Evolutionary conservation across 2,113 vertebrate genomes (phyloP).

Genomic region (Pavo muticus): DNA sequence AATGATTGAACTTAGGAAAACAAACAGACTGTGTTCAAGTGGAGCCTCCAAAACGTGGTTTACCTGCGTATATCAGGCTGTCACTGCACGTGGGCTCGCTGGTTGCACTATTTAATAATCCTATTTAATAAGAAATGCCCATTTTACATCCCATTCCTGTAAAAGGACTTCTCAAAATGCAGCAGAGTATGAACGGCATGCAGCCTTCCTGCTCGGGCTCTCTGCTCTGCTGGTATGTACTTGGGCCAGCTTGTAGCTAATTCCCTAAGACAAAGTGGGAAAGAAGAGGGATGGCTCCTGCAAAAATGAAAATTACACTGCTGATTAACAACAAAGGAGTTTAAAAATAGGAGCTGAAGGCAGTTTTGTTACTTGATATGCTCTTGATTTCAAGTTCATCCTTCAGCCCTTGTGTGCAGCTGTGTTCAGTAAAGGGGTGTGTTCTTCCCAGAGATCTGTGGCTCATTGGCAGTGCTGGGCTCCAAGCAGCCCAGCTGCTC

Average conservation of each 20-base stretch:
- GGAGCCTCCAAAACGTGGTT: not conserved
- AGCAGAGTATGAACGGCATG: not conserved
- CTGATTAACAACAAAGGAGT: not conserved
- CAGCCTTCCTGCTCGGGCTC: not conserved
- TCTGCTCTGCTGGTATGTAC: fast-evolving
- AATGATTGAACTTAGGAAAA: not conserved
- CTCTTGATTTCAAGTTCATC: not conserved
- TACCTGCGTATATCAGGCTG: not conserved
- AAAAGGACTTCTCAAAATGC: not conserved
- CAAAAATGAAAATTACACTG: not conserved
- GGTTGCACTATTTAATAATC: not conserved
- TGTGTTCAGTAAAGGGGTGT: not conserved
- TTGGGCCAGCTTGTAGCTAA: not conserved
- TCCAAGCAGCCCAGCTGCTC: not conserved
- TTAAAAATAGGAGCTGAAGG: not conserved
- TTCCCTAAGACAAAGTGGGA: not conserved
- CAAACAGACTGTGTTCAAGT: not conserved
- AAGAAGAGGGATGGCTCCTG: not conserved
- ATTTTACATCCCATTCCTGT: not conserved
- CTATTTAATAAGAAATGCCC: not conserved
- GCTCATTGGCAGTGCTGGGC: not conserved
- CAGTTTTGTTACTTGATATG: not conserved
- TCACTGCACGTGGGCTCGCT: fast-evolving
- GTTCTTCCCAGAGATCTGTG: not conserved
- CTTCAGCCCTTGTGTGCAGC: not conserved